A percentile compares a stretch with the other conserved stretches of the same genome.
These are phyloP conservation scores for Lingula anatina DNA, from an alignment of 2,888 invertebrate species.

Conservation along the genomic window DNA sequence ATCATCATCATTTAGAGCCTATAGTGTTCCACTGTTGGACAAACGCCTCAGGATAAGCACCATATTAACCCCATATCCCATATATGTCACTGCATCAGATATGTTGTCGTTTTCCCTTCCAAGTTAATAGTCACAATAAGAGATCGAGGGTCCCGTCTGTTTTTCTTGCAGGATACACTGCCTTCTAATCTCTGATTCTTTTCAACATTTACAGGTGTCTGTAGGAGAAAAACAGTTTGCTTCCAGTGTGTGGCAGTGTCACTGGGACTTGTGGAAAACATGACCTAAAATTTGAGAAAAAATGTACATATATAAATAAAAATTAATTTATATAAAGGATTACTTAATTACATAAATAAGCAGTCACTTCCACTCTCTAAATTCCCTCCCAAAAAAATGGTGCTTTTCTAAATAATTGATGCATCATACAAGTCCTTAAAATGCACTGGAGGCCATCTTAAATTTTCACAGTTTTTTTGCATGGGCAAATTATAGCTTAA, in stretches of 20 bases:
- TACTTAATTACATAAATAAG: no score
- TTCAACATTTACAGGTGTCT: conserved; percentile 59
- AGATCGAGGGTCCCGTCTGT: conserved; percentile 69
- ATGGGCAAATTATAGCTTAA: no score
- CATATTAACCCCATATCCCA: no score
- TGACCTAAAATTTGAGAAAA: conserved; percentile 21
- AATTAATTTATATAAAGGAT: neutral
- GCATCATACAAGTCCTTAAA: neutral
- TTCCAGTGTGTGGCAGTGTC: conserved; percentile 67
- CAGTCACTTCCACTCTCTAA: no score
- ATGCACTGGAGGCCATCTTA: no score
- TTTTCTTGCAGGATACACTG: conserved; percentile 68
- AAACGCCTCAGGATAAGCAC: no score
- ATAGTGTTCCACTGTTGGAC: no score
- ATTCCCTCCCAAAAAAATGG: neutral
- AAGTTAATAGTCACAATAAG: conserved; percentile 64
- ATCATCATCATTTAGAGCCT: no score
- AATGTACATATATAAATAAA: neutral
- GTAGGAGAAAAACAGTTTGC: conserved; percentile 68
- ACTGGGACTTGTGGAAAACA: conserved; percentile 59
- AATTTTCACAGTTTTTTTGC: no score
- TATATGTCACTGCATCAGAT: conserved; percentile 17
- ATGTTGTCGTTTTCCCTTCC: conserved; percentile 39
- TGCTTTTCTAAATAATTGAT: neutral
- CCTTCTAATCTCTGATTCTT: conserved; percentile 60